Conservation (phyloP, 2,888 invertebrate species). For the Gymnosoma rotundatum region DNA sequence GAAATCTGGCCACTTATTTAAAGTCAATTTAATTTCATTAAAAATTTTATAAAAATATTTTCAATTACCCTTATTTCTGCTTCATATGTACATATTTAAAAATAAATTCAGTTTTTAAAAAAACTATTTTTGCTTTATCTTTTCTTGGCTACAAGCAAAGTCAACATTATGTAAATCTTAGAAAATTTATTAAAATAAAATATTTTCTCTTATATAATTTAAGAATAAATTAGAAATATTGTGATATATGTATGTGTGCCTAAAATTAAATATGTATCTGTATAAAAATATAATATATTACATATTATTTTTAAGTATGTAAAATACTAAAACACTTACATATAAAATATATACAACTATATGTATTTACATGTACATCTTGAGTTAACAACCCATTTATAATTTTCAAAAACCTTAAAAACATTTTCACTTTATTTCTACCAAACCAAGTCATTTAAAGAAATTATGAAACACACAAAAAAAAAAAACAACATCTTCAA, state of each 20-base stretch:
- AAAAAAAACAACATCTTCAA: neutral
- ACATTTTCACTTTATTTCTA: constrained; percentile 44
- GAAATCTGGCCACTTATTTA: too few species aligned
- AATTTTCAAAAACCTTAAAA: constrained; percentile 43
- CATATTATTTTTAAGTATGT: constrained; percentile 43
- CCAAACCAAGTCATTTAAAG: constrained; percentile 19
- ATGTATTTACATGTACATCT: too few species aligned
- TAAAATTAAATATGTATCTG: neutral
- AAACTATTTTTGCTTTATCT: too few species aligned
- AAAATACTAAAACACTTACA: neutral
- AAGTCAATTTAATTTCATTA: too few species aligned
- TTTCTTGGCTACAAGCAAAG: neutral
- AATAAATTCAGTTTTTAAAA: too few species aligned
- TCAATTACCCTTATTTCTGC: too few species aligned
- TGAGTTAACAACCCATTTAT: neutral
- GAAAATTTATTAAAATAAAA: neutral
- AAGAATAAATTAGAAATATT: constrained; percentile 9
- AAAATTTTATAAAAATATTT: too few species aligned
- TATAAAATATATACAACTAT: neutral
- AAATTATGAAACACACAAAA: neutral
- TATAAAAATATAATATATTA: constrained; percentile 24
- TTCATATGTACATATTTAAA: too few species aligned
- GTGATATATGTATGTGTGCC: neutral
- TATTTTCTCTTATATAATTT: neutral
- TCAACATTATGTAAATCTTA: neutral